These are phyloP conservation scores for Alexandromys fortis DNA, from an alignment of 2,113 vertebrate genomes.

Conservation along the genomic window DNA sequence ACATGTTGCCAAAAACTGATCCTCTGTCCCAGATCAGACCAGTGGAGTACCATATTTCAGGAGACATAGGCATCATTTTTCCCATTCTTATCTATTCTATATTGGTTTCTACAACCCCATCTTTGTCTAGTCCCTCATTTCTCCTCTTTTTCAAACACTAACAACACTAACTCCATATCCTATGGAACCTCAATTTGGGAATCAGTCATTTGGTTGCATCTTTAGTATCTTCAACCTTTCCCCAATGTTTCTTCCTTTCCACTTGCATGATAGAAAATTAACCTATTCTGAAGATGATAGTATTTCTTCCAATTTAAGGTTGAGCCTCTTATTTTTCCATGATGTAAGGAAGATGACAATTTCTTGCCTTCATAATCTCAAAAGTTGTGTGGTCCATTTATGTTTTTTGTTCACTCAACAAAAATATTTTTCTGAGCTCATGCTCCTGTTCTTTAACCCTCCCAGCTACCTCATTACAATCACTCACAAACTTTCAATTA, in stretches of 20 bases:
- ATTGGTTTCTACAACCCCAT: not conserved
- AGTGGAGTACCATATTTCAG: not conserved
- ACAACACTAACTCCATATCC: not conserved
- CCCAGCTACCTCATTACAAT: not conserved
- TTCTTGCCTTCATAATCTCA: not conserved
- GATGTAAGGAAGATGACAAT: not conserved
- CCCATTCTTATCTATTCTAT: not conserved
- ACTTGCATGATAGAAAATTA: not conserved
- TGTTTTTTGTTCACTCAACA: not conserved
- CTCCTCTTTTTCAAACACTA: not conserved
- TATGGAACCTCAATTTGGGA: not conserved
- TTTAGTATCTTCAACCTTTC: not conserved
- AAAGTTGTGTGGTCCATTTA: not conserved
- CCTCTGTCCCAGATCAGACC: not conserved
- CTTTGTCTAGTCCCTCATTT: not conserved
- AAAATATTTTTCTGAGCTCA: not conserved
- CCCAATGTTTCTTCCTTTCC: not conserved
- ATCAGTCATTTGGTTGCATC: not conserved
- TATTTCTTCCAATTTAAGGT: not conserved
- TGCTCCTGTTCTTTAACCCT: not conserved
- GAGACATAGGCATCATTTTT: not conserved
- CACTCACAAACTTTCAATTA: not conserved
- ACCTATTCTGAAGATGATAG: not conserved
- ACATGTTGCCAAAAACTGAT: rapidly evolving
- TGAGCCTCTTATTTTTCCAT: not conserved